phyloP scores from a whole-genome alignment of 2,888 invertebrate species.

The Drosophila diplacantha region DNA sequence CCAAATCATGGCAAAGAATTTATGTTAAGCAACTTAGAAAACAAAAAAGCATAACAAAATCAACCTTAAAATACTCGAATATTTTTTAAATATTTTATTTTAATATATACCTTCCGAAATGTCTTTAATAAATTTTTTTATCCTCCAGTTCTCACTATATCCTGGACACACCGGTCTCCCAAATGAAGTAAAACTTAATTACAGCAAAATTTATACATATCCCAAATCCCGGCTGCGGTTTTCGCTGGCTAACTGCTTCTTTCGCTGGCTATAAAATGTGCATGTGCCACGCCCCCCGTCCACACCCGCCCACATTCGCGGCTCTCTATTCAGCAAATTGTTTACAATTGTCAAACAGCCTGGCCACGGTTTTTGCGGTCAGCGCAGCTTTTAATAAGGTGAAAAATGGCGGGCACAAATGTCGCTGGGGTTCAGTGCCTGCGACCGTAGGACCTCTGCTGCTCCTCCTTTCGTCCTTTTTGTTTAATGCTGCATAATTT shows the following conservation, averaged over 20 bases:
- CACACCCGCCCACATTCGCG: conserved; percentile 16
- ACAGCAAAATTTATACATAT: conserved; percentile 28
- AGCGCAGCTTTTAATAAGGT: conserved; percentile 49
- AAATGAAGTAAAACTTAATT: conserved; percentile 32
- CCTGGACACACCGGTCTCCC: neutral
- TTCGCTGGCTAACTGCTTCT: conserved; percentile 13
- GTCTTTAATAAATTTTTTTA: neutral
- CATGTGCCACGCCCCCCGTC: conserved; percentile 23
- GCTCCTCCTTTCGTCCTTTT: conserved; percentile 4
- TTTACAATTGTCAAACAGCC: conserved; percentile 41
- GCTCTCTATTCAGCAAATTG: conserved; percentile 35
- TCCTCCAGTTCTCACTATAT: neutral
- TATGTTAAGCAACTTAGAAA: neutral
- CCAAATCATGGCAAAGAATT: neutral
- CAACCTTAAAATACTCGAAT: neutral
- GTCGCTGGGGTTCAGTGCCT: conserved; percentile 34
- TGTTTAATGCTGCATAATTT: conserved; percentile 69
- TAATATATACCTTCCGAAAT: neutral
- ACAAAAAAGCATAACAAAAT: neutral
- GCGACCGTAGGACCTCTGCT: neutral
- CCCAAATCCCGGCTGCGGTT: conserved; percentile 24
- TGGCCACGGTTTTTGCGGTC: conserved; percentile 40
- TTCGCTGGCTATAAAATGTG: conserved; percentile 18
- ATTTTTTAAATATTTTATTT: neutral
- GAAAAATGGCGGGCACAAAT: conserved; percentile 46